These are phyloP conservation scores for Halyomorpha halys DNA, from an alignment of 1,140 invertebrate genomes.

Conservation along the genomic window DNA sequence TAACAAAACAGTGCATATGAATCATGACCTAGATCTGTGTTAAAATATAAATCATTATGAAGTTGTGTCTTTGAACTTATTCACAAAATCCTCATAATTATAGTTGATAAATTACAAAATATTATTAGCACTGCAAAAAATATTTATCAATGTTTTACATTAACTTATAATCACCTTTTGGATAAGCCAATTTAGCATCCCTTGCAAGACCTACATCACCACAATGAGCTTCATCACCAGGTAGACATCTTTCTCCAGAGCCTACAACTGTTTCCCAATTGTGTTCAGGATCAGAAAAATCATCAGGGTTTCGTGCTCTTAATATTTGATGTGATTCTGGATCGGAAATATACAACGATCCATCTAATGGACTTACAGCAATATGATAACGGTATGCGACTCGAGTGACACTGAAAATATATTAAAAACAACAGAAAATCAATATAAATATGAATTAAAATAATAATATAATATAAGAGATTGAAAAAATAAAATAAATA, in stretches of 20 bases:
- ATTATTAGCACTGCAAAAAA: no score
- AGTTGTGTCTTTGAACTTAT: no score
- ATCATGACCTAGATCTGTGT: no score
- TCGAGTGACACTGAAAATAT: conserved; percentile 62
- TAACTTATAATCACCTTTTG: conserved; percentile 54
- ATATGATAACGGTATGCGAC: conserved; percentile 94
- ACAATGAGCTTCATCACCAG: conserved; percentile 90
- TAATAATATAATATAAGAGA: conserved; percentile 27
- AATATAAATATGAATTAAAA: neutral
- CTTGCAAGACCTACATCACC: conserved; percentile 85
- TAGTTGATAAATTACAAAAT: no score
- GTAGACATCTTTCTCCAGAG: conserved; percentile 86
- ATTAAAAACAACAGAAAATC: conserved; percentile 25
- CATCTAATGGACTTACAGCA: conserved; percentile 84
- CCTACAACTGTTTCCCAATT: conserved; percentile 91
- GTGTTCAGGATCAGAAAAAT: conserved; percentile 72
- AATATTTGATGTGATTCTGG: conserved; percentile 91
- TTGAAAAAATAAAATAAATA: no score
- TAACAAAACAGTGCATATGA: no score
- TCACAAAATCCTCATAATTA: no score
- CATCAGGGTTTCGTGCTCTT: conserved; percentile 71
- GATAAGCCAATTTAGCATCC: conserved; percentile 88
- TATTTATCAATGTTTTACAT: no score
- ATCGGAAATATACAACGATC: conserved; percentile 87
- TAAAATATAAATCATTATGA: no score